Conservation (phyloP, 2,113 vertebrate species). For the Hippocampus barbouri region DNA sequence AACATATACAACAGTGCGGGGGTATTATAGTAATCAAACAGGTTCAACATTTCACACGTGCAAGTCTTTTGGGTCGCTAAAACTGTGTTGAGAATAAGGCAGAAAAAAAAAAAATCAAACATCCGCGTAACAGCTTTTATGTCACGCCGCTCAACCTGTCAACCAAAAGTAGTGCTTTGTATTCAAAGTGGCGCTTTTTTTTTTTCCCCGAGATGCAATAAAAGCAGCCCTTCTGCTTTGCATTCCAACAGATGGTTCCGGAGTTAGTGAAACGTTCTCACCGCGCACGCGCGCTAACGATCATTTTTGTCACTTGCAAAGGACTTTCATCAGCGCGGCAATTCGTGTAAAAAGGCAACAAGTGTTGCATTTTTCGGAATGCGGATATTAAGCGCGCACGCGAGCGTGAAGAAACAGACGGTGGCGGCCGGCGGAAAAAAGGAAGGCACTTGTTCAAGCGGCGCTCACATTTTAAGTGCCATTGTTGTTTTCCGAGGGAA, state of each 20-base stretch:
- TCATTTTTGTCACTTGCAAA: not conserved
- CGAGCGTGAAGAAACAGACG: not conserved
- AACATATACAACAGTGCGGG: not conserved
- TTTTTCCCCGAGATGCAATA: not conserved
- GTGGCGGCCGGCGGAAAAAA: not conserved
- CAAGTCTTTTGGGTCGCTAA: not conserved
- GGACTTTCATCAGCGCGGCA: not conserved
- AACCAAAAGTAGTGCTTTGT: not conserved
- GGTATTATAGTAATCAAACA: not conserved
- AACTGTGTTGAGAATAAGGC: not conserved
- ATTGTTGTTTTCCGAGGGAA: not conserved
- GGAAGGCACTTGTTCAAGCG: conserved; percentile 6
- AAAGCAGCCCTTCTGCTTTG: not conserved
- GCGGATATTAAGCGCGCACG: not conserved
- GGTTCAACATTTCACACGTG: not conserved
- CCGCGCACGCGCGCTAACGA: not conserved
- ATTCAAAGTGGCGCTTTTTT: not conserved
- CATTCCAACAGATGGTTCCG: not conserved
- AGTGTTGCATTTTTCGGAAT: not conserved
- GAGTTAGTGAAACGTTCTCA: not conserved
- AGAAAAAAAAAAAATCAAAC: not conserved
- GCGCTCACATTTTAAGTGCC: conserved; percentile 25
- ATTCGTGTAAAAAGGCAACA: conserved; percentile 1
- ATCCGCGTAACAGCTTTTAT: not conserved
- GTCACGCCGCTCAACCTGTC: not conserved